Evolutionary conservation across 2,797 vertebrate genomes (phyloP).

Genomic region (Crenichthys baileyi): DNA sequence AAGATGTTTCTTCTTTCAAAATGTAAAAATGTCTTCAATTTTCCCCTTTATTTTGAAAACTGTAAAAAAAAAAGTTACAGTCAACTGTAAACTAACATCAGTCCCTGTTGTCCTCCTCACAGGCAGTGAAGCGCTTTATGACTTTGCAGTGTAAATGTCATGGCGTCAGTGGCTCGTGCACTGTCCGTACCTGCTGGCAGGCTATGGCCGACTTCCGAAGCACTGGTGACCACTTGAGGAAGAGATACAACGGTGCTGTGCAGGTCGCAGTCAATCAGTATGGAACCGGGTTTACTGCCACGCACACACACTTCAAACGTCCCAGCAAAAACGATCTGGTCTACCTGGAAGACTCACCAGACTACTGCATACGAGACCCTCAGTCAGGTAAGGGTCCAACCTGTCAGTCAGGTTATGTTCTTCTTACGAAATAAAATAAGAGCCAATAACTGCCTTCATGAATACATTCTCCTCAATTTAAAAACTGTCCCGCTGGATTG

Average conservation of each 20-base stretch:
- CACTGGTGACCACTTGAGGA: conserved; percentile 91
- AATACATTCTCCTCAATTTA: neutral
- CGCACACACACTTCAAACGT: conserved; percentile 88
- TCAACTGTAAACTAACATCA: neutral
- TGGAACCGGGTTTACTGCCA: conserved; percentile 90
- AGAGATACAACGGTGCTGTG: conserved; percentile 90
- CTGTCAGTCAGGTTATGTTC: neutral
- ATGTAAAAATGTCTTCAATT: neutral
- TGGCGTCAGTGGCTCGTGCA: conserved; percentile 94
- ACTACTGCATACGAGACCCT: conserved; percentile 93
- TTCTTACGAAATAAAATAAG: neutral
- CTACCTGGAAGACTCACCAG: conserved; percentile 95
- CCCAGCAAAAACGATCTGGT: conserved; percentile 94
- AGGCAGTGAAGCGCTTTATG: conserved; percentile 96
- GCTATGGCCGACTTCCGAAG: conserved; percentile 94
- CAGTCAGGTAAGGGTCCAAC: conserved; percentile 86
- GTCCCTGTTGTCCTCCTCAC: conserved; percentile 23
- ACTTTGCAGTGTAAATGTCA: conserved; percentile 96
- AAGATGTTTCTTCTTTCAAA: neutral
- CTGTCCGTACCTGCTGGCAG: conserved; percentile 93
- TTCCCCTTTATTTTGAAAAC: neutral
- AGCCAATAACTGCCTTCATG: neutral
- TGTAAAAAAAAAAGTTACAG: neutral
- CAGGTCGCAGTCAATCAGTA: conserved; percentile 97
- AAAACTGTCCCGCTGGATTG: neutral